Evolutionary conservation across 2,113 vertebrate species (phyloP), one percentile per base, ranked within the genome.

Genomic region (Pelodiscus sinensis): DNA sequence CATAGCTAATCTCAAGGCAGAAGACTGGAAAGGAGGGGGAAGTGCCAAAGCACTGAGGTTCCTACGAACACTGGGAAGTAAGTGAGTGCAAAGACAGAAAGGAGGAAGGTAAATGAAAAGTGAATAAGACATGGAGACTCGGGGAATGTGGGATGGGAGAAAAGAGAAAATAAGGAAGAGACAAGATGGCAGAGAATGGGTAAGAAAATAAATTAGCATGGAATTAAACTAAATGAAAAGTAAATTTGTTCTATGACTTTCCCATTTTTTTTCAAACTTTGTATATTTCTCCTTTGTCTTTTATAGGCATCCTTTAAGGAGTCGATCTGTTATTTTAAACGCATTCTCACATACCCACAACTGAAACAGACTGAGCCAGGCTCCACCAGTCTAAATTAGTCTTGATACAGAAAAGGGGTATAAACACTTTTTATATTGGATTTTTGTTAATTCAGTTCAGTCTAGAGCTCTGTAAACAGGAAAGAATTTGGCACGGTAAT

Each of bases 391-490:
- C n/a, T 79, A 51, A 54, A 29, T 7, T 54, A 82, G 38, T n/a
- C 16, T 35, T n/a, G 11, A 79, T 2, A 3, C 79, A 21, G 25
- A 18, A 89, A 87, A 87, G 50, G 3, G 84, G 16, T 11, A 44
- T 18, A 44, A 9, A 71, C 65, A 31, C 27, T 31, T 65, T 31
- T 19, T 71, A 35, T 71, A 21, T 18, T 68, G 31, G 24, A n/a
- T 35, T 71, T 71, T 71, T 35, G 31, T 71, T 21, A 58, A 25
- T 14, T 31, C 81, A 75, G 4, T 27, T 78, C 54, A 90, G 51
- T 24, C 18, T 35, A 51, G 54, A 85, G 78, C 52, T 77, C 56
- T n/a, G 35, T 22, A 2, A 0, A 44, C 0, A 0, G 11, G 4
- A 90, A 60, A 79, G 81, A 29, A 51, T 82, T 86, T 7, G 86